These are phyloP conservation scores for Strix uralensis DNA, from an alignment of 2,113 vertebrate genomes.

Conservation along the genomic window DNA sequence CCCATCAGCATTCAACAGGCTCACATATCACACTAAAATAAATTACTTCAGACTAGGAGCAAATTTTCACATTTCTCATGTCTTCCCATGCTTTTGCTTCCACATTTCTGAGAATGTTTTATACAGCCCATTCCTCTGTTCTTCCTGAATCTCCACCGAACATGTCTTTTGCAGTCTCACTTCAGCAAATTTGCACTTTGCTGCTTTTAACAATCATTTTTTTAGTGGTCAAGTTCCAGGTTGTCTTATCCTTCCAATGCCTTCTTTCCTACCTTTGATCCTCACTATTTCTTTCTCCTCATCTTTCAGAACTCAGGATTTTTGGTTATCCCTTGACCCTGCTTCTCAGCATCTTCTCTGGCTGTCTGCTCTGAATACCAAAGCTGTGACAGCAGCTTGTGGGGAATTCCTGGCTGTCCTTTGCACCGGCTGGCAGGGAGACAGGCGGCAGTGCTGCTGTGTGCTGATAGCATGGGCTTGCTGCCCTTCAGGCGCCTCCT, in stretches of 20 bases:
- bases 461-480: background rate
- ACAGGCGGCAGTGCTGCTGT: background rate
- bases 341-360: background rate
- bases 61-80: background rate
- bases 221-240: background rate
- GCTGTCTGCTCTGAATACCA: background rate
- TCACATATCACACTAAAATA: background rate
- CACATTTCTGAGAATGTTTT: background rate
- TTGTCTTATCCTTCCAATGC: background rate
- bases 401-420: background rate
- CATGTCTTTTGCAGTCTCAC: background rate
- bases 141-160: background rate
- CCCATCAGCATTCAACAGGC: background rate
- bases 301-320: background rate
- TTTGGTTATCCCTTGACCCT: background rate
- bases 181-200: background rate
- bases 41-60: background rate
- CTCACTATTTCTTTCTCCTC: background rate
- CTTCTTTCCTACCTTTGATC: background rate
- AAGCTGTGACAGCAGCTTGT: background rate
- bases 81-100: background rate
- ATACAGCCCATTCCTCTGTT: background rate
- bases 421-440: background rate
- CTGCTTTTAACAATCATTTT: background rate
- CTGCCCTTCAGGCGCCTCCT: background rate